Conservation (phyloP, 1,140 invertebrate genomes). For the Lethocerus indicus region DNA sequence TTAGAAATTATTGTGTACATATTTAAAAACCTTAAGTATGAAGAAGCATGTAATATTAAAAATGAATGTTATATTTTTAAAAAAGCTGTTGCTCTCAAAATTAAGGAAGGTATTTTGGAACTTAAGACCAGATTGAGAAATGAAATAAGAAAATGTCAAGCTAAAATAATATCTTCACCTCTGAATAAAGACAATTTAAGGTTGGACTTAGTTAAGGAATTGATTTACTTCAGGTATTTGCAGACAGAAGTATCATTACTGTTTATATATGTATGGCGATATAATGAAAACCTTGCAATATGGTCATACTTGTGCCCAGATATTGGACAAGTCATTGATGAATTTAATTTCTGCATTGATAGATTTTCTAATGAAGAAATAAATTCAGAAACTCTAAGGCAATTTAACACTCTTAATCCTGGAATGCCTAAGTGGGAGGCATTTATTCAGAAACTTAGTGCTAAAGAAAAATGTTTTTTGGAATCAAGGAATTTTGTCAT, state of each 20-base stretch:
- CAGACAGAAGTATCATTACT: background rate
- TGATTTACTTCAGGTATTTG: background rate
- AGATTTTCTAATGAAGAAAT: background rate
- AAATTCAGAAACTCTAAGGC: background rate
- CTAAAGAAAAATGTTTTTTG: too few species aligned
- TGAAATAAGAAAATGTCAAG: background rate
- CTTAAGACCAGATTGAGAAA: background rate
- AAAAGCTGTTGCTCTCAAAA: background rate
- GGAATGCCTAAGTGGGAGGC: too few species aligned
- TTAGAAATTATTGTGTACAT: too few species aligned
- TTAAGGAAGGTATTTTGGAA: background rate
- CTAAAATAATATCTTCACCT: background rate
- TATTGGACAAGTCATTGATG: background rate
- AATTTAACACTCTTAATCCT: too few species aligned
- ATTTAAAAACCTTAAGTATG: too few species aligned
- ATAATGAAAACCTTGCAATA: background rate
- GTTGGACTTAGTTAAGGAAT: background rate
- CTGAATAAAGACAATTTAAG: background rate
- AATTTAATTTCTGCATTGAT: background rate
- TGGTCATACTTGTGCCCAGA: background rate
- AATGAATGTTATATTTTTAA: background rate
- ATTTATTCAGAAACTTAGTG: too few species aligned
- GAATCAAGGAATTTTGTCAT: too few species aligned
- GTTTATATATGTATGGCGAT: background rate
- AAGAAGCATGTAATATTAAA: slow-evolving; percentile 1